phyloP scores from a whole-genome alignment of 2,888 invertebrate species.

The Lissocephala sabroskyi region DNA sequence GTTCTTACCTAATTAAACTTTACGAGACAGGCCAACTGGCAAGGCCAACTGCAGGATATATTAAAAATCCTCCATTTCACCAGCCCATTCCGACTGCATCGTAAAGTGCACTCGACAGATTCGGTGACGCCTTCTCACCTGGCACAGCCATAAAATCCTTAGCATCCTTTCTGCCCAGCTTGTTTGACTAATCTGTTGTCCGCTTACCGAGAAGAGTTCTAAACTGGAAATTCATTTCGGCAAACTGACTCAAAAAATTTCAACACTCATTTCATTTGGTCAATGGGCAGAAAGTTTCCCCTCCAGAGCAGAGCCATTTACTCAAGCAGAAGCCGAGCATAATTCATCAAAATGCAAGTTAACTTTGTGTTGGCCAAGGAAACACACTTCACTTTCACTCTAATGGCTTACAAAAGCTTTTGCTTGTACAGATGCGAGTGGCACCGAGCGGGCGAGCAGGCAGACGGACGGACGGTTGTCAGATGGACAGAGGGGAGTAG shows the following conservation, averaged over 20 bases:
- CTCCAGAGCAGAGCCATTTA: too few relatives aligned
- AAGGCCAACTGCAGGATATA: slow-evolving; percentile 17
- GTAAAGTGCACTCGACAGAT: too few relatives aligned
- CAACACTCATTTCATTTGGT: too few relatives aligned
- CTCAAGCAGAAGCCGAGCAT: background rate
- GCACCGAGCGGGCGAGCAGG: too few relatives aligned
- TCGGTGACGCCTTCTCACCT: background rate
- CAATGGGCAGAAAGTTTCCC: too few relatives aligned
- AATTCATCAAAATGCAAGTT: slow-evolving; percentile 42
- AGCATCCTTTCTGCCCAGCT: background rate
- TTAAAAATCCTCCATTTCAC: background rate
- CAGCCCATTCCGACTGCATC: too few relatives aligned
- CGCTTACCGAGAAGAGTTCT: slow-evolving; percentile 6
- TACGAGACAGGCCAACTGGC: slow-evolving; percentile 44
- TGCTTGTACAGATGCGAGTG: too few relatives aligned
- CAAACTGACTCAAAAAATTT: slow-evolving; percentile 38
- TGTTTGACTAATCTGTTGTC: background rate
- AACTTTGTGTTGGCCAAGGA: background rate
- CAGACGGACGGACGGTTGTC: too few relatives aligned
- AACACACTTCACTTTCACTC: slow-evolving; percentile 19
- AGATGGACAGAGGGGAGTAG: too few relatives aligned
- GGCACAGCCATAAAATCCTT: background rate
- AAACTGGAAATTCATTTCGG: slow-evolving; percentile 52
- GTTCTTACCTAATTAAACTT: slow-evolving; percentile 43
- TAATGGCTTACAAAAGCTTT: slow-evolving; percentile 5